phyloP scores from a whole-genome alignment of 2,797 vertebrate species.

The Rhabdophis nuchalis region DNA sequence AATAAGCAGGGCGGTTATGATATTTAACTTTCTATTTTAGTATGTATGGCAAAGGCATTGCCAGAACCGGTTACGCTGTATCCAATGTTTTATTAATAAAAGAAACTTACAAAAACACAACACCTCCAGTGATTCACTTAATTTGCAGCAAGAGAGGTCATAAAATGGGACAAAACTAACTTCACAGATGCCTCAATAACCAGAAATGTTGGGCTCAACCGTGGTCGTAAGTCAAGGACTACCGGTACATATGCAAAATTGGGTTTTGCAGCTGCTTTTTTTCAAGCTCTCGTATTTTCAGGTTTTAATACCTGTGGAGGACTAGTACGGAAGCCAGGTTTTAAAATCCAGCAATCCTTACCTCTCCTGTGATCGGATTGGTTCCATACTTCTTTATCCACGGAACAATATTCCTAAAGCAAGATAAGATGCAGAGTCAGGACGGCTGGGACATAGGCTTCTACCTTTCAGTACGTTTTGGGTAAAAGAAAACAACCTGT shows the following conservation, averaged over 20 bases:
- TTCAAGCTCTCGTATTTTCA: neutral
- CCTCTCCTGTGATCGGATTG: slow-evolving; percentile 90
- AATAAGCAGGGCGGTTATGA: too few relatives aligned
- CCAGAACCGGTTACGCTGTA: too few relatives aligned
- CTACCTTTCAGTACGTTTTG: neutral
- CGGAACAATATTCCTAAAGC: slow-evolving; percentile 88
- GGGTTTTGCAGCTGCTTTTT: neutral
- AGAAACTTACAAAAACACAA: too few relatives aligned
- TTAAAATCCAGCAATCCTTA: slow-evolving; percentile 53
- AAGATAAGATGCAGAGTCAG: neutral
- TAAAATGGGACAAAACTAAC: too few relatives aligned
- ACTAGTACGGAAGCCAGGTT: neutral
- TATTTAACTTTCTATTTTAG: too few relatives aligned
- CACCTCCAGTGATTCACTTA: too few relatives aligned
- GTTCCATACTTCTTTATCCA: slow-evolving; percentile 97
- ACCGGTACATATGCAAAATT: neutral
- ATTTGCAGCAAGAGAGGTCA: too few relatives aligned
- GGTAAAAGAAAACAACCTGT: neutral
- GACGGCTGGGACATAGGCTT: neutral
- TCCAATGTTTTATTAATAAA: too few relatives aligned
- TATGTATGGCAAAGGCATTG: too few relatives aligned
- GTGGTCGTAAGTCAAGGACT: too few relatives aligned
- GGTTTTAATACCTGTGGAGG: neutral
- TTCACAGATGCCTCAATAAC: too few relatives aligned
- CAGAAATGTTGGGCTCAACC: too few relatives aligned